A percentile compares a stretch with the other conserved stretches of the same genome.
Evolutionary conservation across 2,113 vertebrate genomes (phyloP).

Genomic region (Dipodomys stephensi): DNA sequence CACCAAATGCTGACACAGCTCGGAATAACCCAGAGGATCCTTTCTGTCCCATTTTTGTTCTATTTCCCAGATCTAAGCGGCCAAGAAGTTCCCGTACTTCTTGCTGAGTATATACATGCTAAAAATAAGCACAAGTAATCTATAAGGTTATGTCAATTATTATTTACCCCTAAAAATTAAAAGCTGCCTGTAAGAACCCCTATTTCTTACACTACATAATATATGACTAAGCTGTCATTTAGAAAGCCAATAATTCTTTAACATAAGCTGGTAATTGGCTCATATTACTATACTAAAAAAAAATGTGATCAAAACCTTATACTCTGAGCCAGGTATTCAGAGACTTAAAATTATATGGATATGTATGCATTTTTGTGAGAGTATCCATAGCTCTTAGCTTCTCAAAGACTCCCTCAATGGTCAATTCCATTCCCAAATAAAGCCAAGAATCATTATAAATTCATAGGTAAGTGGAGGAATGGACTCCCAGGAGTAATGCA

Average conservation of each 20-base stretch:
- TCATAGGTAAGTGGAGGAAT: neutral
- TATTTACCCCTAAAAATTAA: neutral
- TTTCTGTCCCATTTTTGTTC: constrained; percentile 96
- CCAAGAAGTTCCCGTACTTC: constrained; percentile 95
- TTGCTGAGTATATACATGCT: constrained; percentile 97
- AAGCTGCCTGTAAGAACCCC: neutral
- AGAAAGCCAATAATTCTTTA: constrained; percentile 12
- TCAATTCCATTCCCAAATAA: neutral
- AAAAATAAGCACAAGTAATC: constrained; percentile 57
- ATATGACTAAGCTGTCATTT: neutral
- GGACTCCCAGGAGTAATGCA: neutral
- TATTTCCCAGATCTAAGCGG: constrained; percentile 96
- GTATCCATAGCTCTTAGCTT: neutral
- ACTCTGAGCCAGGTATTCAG: too few relatives aligned
- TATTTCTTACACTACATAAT: neutral
- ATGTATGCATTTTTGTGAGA: neutral
- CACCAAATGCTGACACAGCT: constrained; percentile 93
- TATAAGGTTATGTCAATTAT: constrained; percentile 11
- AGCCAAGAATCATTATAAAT: constrained; percentile 17
- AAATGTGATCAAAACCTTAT: neutral
- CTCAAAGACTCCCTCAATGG: neutral
- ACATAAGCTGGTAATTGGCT: neutral
- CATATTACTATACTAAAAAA: neutral
- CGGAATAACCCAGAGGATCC: constrained; percentile 95
- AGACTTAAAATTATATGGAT: neutral